These are phyloP conservation scores for roundworm (Caenorhabditis elegans) DNA, from an alignment of 1,140 invertebrate genomes.

Conservation along the genomic window WBcel235 BX284606.5:6485501-6486000, in stretches of 20 bases:
- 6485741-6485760: background rate
- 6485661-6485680: background rate
- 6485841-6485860: slow-evolving; percentile 30
- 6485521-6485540: background rate
- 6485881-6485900: slow-evolving; percentile 18
- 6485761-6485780: slow-evolving; percentile 12
- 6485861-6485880: background rate
- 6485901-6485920: background rate
- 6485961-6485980: slow-evolving; percentile 9
- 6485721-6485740: background rate
- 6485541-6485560: background rate
- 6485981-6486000: background rate
- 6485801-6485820: slow-evolving; percentile 33
- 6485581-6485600: background rate
- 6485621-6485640: background rate
- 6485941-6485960: background rate
- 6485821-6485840: slow-evolving; percentile 33
- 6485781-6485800: slow-evolving; percentile 21
- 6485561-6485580: slow-evolving; percentile 12
- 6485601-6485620: slow-evolving; percentile 29
- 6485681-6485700: no score
- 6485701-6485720: background rate
- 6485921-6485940: slow-evolving; percentile 10
- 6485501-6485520: background rate
- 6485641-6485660: background rate